These are phyloP conservation scores for Dusona sp. DNA, from an alignment of 2,888 invertebrate species.

Conservation along the genomic window DNA sequence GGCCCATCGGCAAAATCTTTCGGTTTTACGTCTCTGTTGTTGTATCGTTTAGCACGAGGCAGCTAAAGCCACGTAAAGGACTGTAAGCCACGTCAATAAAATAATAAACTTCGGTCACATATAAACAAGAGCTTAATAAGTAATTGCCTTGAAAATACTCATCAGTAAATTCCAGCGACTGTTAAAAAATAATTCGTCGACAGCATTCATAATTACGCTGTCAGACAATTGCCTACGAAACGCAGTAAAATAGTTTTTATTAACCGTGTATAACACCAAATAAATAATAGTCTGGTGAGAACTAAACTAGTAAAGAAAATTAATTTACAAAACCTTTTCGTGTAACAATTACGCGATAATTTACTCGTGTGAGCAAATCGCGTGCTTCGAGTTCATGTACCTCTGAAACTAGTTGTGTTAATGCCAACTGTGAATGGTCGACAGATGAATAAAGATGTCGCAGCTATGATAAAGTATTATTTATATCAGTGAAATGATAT, in stretches of 20 bases:
- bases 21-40: conserved; percentile 30
- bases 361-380: conserved; percentile 35
- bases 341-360: conserved; percentile 26
- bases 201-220: background rate
- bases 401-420: conserved; percentile 11
- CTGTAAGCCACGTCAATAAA: background rate
- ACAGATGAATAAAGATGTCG: conserved; percentile 20
- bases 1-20: conserved; percentile 50
- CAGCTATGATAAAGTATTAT: conserved; percentile 22
- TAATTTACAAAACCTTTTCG: conserved; percentile 9
- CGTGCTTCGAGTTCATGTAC: conserved; percentile 32
- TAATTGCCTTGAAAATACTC: background rate
- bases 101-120: background rate
- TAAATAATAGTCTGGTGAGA: background rate
- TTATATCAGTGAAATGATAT: conserved; percentile 23
- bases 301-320: conserved; percentile 3
- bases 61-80: conserved; percentile 4
- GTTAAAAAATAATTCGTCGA: background rate
- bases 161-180: background rate
- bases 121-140: background rate
- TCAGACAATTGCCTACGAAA: background rate
- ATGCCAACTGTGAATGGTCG: conserved; percentile 22
- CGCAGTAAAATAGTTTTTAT: background rate
- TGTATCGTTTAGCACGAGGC: conserved; percentile 8
- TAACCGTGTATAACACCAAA: background rate